These are phyloP conservation scores for Drosophila mauritiana DNA, from an alignment of 1,140 invertebrate genomes.

Conservation along the genomic window DNA sequence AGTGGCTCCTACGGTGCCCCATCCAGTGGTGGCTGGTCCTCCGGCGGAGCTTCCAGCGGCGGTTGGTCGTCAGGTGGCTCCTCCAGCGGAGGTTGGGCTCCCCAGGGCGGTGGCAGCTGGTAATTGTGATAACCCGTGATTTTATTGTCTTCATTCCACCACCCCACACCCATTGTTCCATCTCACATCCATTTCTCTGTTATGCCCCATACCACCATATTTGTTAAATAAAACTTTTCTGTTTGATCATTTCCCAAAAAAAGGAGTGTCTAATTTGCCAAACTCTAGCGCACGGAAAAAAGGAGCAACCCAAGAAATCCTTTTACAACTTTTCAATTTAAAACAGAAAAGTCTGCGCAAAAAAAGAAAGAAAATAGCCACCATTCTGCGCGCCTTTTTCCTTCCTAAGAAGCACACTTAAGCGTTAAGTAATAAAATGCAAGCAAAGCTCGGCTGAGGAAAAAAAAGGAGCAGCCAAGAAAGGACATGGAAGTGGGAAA, in stretches of 20 bases:
- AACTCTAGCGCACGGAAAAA: slow-evolving; percentile 12
- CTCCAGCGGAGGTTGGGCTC: slow-evolving; percentile 39
- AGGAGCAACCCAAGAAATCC: slow-evolving; percentile 44
- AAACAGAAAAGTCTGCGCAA: slow-evolving; percentile 45
- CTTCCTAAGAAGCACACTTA: slow-evolving; percentile 64
- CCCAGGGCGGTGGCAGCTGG: slow-evolving; percentile 63
- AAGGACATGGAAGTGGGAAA: slow-evolving; percentile 26
- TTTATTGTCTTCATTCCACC: slow-evolving; percentile 33
- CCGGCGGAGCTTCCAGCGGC: slow-evolving; percentile 11
- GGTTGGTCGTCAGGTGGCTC: slow-evolving; percentile 30
- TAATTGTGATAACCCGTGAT: slow-evolving; percentile 64
- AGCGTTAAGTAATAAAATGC: slow-evolving; percentile 81
- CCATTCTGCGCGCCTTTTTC: slow-evolving; percentile 2
- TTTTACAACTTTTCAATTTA: slow-evolving; percentile 79
- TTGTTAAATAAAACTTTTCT: slow-evolving; percentile 70
- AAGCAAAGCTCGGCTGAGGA: slow-evolving; percentile 68
- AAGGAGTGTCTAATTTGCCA: slow-evolving; percentile 49
- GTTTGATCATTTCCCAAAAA: slow-evolving; percentile 60
- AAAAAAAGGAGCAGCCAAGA: slow-evolving; percentile 53
- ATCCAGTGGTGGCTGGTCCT: slow-evolving; percentile 36
- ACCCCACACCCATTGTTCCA: slow-evolving; percentile 22
- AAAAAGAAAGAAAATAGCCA: slow-evolving; percentile 12
- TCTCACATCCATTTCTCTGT: slow-evolving; percentile 12
- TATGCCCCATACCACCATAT: slow-evolving; percentile 13
- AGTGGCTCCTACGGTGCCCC: slow-evolving; percentile 31